Percentiles rank a stretch among this genome's conserved stretches.
phyloP scores from a whole-genome alignment of 2,888 invertebrate genomes.

The Cerastis rubricosa region DNA sequence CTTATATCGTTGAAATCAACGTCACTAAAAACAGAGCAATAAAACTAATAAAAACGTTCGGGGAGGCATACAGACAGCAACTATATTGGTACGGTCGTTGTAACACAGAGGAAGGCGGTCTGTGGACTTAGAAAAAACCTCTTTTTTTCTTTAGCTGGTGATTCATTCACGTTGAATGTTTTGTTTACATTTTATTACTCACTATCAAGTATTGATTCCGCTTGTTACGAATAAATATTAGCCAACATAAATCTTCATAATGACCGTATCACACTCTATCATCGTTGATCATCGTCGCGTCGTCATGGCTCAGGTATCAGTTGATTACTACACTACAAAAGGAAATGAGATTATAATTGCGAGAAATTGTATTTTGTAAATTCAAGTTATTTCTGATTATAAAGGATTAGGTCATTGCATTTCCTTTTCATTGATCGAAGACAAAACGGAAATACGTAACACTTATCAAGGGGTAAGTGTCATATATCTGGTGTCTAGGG shows the following conservation, averaged over 20 bases:
- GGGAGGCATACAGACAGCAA: neutral
- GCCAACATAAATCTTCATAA: slow-evolving; percentile 17
- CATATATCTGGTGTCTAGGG: neutral
- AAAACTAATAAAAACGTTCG: neutral
- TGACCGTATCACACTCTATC: slow-evolving; percentile 21
- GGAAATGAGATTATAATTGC: slow-evolving; percentile 55
- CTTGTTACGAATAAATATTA: slow-evolving; percentile 19
- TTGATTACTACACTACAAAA: slow-evolving; percentile 45
- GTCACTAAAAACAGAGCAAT: neutral
- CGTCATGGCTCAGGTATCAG: slow-evolving; percentile 48
- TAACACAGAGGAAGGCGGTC: neutral
- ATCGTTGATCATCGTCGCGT: slow-evolving; percentile 16
- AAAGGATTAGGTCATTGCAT: slow-evolving; percentile 31
- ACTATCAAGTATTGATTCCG: slow-evolving; percentile 37
- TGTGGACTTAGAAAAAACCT: neutral
- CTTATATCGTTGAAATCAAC: neutral
- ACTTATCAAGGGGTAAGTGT: neutral
- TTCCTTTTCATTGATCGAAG: slow-evolving; percentile 12
- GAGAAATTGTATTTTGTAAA: slow-evolving; percentile 25
- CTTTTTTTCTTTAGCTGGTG: slow-evolving; percentile 16
- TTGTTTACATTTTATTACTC: slow-evolving; percentile 47
- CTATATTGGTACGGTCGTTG: neutral
- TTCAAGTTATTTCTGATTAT: slow-evolving; percentile 18
- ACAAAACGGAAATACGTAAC: neutral
- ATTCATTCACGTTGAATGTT: slow-evolving; percentile 44